Evolutionary conservation across 2,113 vertebrate species (phyloP).

Genomic region (Dipodomys spectabilis): DNA sequence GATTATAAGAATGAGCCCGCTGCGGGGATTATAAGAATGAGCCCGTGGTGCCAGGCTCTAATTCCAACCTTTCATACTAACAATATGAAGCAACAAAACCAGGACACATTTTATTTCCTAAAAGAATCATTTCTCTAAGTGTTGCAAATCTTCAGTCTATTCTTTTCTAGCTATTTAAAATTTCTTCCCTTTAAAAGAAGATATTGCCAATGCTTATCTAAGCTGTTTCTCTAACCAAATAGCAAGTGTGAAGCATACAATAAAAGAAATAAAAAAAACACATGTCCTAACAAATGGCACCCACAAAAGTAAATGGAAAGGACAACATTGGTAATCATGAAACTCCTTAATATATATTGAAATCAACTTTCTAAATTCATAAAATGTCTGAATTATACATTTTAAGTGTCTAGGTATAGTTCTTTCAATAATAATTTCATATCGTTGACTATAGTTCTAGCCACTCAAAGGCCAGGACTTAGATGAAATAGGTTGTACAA

Average conservation of each 20-base stretch:
- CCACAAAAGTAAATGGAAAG: too few species aligned
- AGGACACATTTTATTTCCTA: background rate
- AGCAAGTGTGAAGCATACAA: constrained; percentile 9
- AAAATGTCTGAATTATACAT: too few species aligned
- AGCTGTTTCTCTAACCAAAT: constrained; percentile 30
- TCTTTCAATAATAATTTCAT: background rate
- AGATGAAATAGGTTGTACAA: constrained; percentile 15
- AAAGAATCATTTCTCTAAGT: background rate
- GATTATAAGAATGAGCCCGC: too few species aligned
- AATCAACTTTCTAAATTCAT: too few species aligned
- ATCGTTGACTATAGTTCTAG: background rate
- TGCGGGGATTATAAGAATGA: too few species aligned
- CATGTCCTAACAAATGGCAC: background rate
- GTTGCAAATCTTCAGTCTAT: background rate
- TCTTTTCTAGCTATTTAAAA: background rate
- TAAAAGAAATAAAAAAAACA: background rate
- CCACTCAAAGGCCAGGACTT: background rate
- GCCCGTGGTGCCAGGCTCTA: too few species aligned
- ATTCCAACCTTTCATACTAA: too few species aligned
- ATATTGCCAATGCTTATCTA: constrained; percentile 5
- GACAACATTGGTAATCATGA: too few species aligned
- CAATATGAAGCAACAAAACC: background rate
- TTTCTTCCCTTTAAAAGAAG: constrained; percentile 4
- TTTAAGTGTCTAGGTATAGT: too few species aligned
- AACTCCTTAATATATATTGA: too few species aligned